phyloP scores from a whole-genome alignment of 1,140 invertebrate species.

The Globodera rostochiensis region DNA sequence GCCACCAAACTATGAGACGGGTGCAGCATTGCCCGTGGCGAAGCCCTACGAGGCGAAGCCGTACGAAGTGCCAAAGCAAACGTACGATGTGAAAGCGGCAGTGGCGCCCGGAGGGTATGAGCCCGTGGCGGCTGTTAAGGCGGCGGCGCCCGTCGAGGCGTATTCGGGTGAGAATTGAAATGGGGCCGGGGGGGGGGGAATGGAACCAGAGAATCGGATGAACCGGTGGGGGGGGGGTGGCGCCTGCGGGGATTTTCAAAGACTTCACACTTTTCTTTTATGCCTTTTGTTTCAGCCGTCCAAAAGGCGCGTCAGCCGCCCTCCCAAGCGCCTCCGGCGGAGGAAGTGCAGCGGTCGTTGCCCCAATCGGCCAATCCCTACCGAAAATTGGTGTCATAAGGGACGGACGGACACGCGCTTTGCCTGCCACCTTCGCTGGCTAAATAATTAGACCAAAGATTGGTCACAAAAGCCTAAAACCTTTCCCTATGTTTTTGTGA shows the following conservation, averaged over 20 bases:
- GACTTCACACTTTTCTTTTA: not conserved
- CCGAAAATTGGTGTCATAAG: constrained; percentile 12
- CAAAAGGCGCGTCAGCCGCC: constrained; percentile 14
- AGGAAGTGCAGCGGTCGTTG: not conserved
- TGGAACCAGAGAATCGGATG: too few species aligned
- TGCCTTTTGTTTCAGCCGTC: not conserved
- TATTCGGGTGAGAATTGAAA: not conserved
- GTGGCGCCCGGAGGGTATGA: not conserved
- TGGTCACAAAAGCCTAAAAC: too few species aligned
- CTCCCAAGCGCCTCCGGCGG: not conserved
- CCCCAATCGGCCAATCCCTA: constrained; percentile 3
- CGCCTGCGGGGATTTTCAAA: not conserved
- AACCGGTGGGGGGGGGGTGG: not conserved
- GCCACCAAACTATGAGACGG: constrained; percentile 6
- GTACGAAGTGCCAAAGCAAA: not conserved
- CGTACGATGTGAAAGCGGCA: constrained; percentile 2
- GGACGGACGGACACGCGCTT: not conserved
- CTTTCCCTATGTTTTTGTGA: too few species aligned
- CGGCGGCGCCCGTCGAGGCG: not conserved
- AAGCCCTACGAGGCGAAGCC: constrained; percentile 19
- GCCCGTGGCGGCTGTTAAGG: not conserved
- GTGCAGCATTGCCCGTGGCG: not conserved
- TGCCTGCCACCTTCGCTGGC: too few species aligned
- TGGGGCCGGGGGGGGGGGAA: not conserved
- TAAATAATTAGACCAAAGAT: too few species aligned